Evolutionary conservation across 2,113 vertebrate species (phyloP).

Genomic region (Gorsachius goisagi): DNA sequence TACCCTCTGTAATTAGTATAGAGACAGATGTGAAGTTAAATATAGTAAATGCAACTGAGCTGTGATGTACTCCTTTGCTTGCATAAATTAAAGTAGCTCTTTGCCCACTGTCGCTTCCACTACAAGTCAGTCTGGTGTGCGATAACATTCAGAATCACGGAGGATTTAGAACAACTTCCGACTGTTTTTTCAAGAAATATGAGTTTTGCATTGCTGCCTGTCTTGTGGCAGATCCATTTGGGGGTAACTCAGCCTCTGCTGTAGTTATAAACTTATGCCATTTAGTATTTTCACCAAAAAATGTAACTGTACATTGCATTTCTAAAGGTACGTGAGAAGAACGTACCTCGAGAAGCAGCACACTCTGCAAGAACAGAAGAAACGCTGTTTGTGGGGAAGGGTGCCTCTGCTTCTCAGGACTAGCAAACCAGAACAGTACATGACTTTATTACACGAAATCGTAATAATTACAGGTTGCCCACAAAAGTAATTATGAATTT

Average conservation of each 20-base stretch:
- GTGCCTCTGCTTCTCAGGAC: background rate
- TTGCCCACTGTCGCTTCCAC: background rate
- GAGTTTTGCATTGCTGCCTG: background rate
- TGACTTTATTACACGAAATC: background rate
- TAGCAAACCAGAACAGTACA: background rate
- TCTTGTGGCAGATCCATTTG: background rate
- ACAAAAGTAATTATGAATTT: constrained; percentile 34
- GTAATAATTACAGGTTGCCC: background rate
- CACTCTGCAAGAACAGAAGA: background rate
- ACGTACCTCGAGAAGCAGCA: background rate
- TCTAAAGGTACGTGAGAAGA: background rate
- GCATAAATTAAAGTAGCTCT: background rate
- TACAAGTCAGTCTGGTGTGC: background rate
- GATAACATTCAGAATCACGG: background rate
- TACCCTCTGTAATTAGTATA: background rate
- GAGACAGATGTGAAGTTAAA: background rate
- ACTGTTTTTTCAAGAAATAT: background rate
- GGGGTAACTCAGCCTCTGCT: background rate
- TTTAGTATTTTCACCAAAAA: background rate
- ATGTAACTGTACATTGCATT: background rate
- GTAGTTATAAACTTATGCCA: background rate
- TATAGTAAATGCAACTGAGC: background rate
- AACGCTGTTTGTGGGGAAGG: background rate
- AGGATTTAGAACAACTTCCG: background rate
- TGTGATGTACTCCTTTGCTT: background rate